Conservation (phyloP, 1,140 invertebrate species). For the Grapholita molesta region DNA sequence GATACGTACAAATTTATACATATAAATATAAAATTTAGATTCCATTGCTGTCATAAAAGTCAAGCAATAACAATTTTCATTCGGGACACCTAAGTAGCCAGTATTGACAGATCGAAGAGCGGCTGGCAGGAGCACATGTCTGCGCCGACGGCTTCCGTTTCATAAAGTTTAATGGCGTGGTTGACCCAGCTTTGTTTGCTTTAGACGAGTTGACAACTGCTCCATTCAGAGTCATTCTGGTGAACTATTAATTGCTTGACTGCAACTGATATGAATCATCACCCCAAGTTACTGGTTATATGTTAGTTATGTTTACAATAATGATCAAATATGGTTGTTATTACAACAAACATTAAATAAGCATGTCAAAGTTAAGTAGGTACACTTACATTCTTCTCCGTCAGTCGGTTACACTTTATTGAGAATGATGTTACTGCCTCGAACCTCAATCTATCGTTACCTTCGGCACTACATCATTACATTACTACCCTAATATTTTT, state of each 20-base stretch:
- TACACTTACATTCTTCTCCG: too few species aligned
- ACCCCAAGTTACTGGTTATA: background rate
- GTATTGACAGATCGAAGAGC: constrained; percentile 66
- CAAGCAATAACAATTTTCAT: constrained; percentile 10
- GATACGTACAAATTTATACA: too few species aligned
- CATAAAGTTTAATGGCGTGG: constrained; percentile 72
- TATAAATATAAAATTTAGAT: too few species aligned
- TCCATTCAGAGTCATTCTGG: constrained; percentile 61
- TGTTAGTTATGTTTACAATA: background rate
- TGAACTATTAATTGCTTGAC: constrained; percentile 61
- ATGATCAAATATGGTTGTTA: background rate
- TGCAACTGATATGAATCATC: constrained; percentile 4
- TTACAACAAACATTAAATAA: too few species aligned
- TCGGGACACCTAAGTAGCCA: constrained; percentile 28
- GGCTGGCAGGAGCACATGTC: constrained; percentile 50
- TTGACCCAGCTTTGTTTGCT: constrained; percentile 74
- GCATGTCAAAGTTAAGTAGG: too few species aligned
- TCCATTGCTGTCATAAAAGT: too few species aligned
- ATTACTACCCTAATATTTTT: too few species aligned
- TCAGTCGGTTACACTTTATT: too few species aligned
- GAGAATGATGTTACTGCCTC: too few species aligned
- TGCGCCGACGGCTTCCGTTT: constrained; percentile 66
- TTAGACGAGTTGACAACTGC: constrained; percentile 63
- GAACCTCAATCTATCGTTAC: too few species aligned
- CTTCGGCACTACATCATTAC: too few species aligned